Evolutionary conservation across 1,140 invertebrate genomes (phyloP).

Genomic region (Araneus ventricosus): DNA sequence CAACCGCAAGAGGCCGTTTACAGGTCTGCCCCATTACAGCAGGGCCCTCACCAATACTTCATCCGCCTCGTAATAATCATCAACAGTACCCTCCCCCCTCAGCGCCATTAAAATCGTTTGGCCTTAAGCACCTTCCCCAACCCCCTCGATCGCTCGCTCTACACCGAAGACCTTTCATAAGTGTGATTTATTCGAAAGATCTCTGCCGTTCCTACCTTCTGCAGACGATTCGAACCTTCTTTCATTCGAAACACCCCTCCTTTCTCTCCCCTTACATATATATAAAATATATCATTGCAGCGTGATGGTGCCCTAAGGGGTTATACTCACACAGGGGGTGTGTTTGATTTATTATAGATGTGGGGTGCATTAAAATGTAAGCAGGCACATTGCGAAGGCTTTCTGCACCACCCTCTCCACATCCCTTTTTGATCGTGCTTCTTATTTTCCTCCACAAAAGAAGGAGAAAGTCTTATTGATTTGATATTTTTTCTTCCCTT

Average conservation of each 20-base stretch:
- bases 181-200: conserved; percentile 62
- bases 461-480: conserved; percentile 28
- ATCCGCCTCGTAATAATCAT: conserved; percentile 54
- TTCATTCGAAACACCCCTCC: not conserved
- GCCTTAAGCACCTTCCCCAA: conserved; percentile 48
- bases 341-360: conserved; percentile 51
- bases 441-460: conserved; percentile 24
- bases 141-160: not conserved
- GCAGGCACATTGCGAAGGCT: conserved; percentile 14
- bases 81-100: not conserved
- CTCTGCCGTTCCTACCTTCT: conserved; percentile 2
- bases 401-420: not conserved
- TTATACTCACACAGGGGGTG: conserved; percentile 11
- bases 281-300: conserved; percentile 64
- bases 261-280: conserved; percentile 24
- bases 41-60: conserved; percentile 39
- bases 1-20: conserved; percentile 23
- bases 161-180: conserved; percentile 52
- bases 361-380: conserved; percentile 59
- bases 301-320: conserved; percentile 55
- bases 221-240: conserved; percentile 20
- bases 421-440: not conserved
- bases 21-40: not conserved
- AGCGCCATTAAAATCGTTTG: conserved; percentile 62
- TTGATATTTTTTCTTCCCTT: not conserved